phyloP scores from a whole-genome alignment of 64 coral and sea anemone species.

The Montipora efflorescens region DNA sequence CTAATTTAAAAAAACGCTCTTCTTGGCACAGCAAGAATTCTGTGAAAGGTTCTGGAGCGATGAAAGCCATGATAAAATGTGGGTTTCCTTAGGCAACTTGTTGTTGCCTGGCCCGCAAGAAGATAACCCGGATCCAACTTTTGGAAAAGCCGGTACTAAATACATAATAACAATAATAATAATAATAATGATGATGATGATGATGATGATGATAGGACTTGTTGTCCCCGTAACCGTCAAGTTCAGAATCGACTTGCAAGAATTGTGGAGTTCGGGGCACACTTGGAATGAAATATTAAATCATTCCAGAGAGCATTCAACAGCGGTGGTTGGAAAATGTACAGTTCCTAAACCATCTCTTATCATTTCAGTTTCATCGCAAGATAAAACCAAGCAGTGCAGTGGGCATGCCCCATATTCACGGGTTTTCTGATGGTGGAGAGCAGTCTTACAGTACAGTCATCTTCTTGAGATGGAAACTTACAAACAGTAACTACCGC shows the following conservation, averaged over 20 bases:
- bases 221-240: background rate
- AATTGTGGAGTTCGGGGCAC: background rate
- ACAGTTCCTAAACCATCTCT: constrained; percentile 10
- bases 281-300: constrained; percentile 23
- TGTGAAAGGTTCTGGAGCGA: too few relatives aligned
- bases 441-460: background rate
- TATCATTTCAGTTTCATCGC: background rate
- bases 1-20: too few relatives aligned
- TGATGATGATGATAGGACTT: background rate
- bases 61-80: too few relatives aligned
- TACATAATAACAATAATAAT: too few relatives aligned
- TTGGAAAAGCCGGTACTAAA: too few relatives aligned
- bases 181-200: too few relatives aligned
- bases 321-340: constrained; percentile 17
- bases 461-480: constrained; percentile 42
- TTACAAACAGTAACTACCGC: background rate
- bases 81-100: too few relatives aligned
- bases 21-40: too few relatives aligned
- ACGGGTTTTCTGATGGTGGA: background rate
- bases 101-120: too few relatives aligned
- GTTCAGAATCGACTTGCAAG: constrained; percentile 27
- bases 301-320: background rate
- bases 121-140: too few relatives aligned
- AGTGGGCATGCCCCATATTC: background rate
- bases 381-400: background rate